Evolutionary conservation across 2,888 invertebrate genomes (phyloP).

Genomic region (Meloe dianella): DNA sequence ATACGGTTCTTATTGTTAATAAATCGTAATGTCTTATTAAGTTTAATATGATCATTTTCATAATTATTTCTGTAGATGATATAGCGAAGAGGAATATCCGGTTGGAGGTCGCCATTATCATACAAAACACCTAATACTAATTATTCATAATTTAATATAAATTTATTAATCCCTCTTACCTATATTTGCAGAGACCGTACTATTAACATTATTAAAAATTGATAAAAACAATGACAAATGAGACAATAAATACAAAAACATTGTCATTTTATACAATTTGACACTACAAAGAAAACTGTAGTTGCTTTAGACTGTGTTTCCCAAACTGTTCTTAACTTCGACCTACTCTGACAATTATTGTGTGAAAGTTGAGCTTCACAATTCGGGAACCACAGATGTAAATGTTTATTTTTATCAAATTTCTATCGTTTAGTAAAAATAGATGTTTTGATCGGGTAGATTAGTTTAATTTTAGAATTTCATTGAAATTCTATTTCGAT

Average conservation of each 20-base stretch:
- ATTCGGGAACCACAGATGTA: not conserved
- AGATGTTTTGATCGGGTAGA: not conserved
- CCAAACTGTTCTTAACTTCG: too few relatives aligned
- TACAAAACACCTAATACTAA: not conserved
- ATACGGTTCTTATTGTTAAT: not conserved
- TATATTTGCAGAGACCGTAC: not conserved
- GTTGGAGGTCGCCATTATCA: not conserved
- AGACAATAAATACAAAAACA: not conserved
- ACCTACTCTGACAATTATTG: not conserved
- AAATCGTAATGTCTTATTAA: not conserved
- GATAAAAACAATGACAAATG: not conserved
- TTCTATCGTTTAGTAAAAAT: not conserved
- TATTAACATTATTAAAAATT: not conserved
- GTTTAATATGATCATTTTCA: not conserved
- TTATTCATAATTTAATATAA: not conserved
- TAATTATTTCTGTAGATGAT: conserved; percentile 5
- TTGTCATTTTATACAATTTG: too few relatives aligned
- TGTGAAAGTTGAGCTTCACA: not conserved
- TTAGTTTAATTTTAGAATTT: not conserved
- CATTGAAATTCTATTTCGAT: not conserved
- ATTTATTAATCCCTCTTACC: not conserved
- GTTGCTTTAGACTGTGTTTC: not conserved
- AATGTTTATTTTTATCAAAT: not conserved
- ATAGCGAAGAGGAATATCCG: not conserved
- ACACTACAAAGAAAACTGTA: too few relatives aligned